A percentile compares a stretch with the other conserved stretches of the same genome.
Evolutionary conservation across 2,113 vertebrate genomes (phyloP).

Genomic region (Stigmatopora nigra): DNA sequence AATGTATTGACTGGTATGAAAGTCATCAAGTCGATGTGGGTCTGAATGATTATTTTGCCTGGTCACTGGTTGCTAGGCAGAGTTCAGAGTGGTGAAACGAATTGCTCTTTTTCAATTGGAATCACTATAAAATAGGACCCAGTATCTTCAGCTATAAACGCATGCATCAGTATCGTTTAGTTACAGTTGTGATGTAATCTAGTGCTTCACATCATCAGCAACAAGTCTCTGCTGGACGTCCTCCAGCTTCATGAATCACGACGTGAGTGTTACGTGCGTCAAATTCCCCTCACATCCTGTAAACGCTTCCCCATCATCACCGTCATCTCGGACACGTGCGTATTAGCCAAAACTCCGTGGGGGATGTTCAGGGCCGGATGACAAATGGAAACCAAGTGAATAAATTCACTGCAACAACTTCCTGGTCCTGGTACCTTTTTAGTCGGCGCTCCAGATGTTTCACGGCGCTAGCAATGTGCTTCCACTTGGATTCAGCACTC

Average conservation of each 20-base stretch:
- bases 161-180: neutral
- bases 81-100: neutral
- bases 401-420: conserved; percentile 45
- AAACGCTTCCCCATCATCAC: conserved; percentile 34
- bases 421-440: conserved; percentile 27
- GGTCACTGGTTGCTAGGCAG: neutral
- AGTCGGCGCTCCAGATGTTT: conserved; percentile 52
- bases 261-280: conserved; percentile 31
- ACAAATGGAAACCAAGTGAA: conserved; percentile 50
- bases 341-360: conserved; percentile 28
- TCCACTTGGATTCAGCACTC: conserved; percentile 57
- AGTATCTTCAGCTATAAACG: too few species aligned
- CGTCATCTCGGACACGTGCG: conserved; percentile 52
- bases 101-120: neutral
- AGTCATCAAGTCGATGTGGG: neutral
- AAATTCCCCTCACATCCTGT: conserved; percentile 44
- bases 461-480: conserved; percentile 46
- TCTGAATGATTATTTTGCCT: neutral
- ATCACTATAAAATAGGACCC: neutral
- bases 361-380: conserved; percentile 28
- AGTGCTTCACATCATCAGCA: conserved; percentile 21
- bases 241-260: conserved; percentile 56
- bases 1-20: neutral
- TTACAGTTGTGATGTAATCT: neutral
- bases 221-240: conserved; percentile 31